Conservation (phyloP, 1,140 invertebrate genomes). For the Drosophila simulans region DNA sequence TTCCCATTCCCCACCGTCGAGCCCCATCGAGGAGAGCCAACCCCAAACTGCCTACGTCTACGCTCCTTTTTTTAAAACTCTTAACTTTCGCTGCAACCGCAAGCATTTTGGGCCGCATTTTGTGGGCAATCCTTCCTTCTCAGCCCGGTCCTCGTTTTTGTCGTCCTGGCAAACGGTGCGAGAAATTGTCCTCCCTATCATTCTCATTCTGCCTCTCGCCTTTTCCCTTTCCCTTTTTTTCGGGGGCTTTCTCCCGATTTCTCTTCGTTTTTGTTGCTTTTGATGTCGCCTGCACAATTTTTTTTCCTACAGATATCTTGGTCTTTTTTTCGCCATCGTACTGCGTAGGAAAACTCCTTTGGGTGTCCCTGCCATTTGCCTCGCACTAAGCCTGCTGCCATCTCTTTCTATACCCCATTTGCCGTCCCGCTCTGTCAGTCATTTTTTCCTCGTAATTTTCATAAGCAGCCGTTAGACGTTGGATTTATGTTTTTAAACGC, state of each 20-base stretch:
- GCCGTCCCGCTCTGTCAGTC: conserved; percentile 54
- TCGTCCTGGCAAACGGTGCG: conserved; percentile 68
- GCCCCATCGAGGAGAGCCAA: not conserved
- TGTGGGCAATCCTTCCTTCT: conserved; percentile 75
- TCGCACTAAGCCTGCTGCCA: conserved; percentile 29
- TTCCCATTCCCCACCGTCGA: conserved; percentile 7
- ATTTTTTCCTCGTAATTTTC: conserved; percentile 83
- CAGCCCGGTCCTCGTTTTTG: conserved; percentile 13
- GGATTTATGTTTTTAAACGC: conserved; percentile 84
- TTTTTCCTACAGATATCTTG: conserved; percentile 28
- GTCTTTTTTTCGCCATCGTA: conserved; percentile 24
- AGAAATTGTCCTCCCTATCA: conserved; percentile 79
- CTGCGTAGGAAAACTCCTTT: conserved; percentile 73
- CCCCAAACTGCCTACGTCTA: conserved; percentile 27
- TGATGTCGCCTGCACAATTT: conserved; percentile 77
- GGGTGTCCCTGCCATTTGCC: conserved; percentile 67
- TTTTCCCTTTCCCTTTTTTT: conserved; percentile 9
- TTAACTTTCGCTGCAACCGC: conserved; percentile 80
- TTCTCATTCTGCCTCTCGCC: conserved; percentile 1
- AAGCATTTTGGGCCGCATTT: conserved; percentile 77
- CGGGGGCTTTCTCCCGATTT: not conserved
- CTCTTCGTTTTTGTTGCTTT: conserved; percentile 52
- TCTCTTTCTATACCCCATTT: conserved; percentile 28
- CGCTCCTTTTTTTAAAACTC: conserved; percentile 58
- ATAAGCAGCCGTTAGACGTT: conserved; percentile 83